Evolutionary conservation across 2,888 invertebrate genomes (phyloP).

Genomic region (Chrysolina oricalcia): DNA sequence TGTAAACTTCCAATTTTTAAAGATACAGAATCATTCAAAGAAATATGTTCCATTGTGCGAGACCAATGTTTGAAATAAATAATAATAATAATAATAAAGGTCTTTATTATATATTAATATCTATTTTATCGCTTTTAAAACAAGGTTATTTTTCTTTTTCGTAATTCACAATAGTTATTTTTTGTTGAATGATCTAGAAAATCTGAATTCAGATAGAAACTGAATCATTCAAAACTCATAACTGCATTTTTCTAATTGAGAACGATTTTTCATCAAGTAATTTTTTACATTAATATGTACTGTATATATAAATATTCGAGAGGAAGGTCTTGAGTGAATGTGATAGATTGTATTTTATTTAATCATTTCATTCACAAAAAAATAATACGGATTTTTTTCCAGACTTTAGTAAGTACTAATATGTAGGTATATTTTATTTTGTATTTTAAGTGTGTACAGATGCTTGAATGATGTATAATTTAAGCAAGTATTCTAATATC

Average conservation of each 20-base stretch:
- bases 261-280: constrained; percentile 46
- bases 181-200: constrained; percentile 33
- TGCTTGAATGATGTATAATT: constrained; percentile 55
- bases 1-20: background rate
- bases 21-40: background rate
- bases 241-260: background rate
- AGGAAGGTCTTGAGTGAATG: constrained; percentile 50
- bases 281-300: constrained; percentile 44
- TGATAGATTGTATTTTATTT: constrained; percentile 49
- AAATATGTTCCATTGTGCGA: background rate
- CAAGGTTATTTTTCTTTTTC: too few relatives aligned
- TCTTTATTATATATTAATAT: too few relatives aligned
- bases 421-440: constrained; percentile 47
- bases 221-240: background rate
- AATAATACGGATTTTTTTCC: constrained; percentile 39
- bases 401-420: constrained; percentile 56
- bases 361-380: constrained; percentile 39
- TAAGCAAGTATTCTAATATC: constrained; percentile 52
- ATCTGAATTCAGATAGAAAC: constrained; percentile 14
- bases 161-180: too few relatives aligned
- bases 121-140: too few relatives aligned
- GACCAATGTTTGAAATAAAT: background rate
- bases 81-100: too few relatives aligned
- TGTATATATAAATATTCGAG: constrained; percentile 43
- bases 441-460: constrained; percentile 54